phyloP scores from a whole-genome alignment of 1,140 invertebrate species.

The Atta cephalotes region DNA sequence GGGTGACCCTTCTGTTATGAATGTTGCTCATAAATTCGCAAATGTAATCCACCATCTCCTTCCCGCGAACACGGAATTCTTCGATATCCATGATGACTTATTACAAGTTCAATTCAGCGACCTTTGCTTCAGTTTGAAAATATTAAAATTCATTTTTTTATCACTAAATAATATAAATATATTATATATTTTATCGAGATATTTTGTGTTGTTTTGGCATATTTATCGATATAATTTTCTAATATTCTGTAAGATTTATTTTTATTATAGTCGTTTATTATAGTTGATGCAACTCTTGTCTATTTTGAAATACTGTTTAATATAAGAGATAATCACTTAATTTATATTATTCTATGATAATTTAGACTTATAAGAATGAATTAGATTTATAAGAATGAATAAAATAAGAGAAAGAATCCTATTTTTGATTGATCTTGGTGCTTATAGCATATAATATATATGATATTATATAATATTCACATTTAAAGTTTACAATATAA shows the following conservation, averaged over 20 bases:
- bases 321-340: too few species aligned
- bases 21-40: conserved; percentile 97
- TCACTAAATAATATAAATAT: neutral
- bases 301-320: too few species aligned
- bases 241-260: neutral
- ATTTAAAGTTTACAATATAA: too few species aligned
- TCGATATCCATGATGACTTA: conserved; percentile 91
- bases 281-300: too few species aligned
- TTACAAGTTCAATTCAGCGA: conserved; percentile 15
- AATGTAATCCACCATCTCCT: conserved; percentile 99
- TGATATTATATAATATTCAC: too few species aligned
- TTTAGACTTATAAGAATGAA: too few species aligned
- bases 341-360: too few species aligned
- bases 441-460: too few species aligned
- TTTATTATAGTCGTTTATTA: too few species aligned
- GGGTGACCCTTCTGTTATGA: conserved; percentile 93
- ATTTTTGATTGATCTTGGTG: too few species aligned
- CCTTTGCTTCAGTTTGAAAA: conserved; percentile 1
- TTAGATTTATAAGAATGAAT: too few species aligned
- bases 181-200: neutral
- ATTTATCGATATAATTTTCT: neutral
- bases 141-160: neutral
- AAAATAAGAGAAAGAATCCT: too few species aligned
- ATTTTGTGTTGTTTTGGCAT: neutral
- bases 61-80: conserved; percentile 95